Percentiles rank a stretch among this genome's conserved stretches.
Evolutionary conservation across 2,797 vertebrate species (phyloP).

Genomic region (Echeneis naucrates): DNA sequence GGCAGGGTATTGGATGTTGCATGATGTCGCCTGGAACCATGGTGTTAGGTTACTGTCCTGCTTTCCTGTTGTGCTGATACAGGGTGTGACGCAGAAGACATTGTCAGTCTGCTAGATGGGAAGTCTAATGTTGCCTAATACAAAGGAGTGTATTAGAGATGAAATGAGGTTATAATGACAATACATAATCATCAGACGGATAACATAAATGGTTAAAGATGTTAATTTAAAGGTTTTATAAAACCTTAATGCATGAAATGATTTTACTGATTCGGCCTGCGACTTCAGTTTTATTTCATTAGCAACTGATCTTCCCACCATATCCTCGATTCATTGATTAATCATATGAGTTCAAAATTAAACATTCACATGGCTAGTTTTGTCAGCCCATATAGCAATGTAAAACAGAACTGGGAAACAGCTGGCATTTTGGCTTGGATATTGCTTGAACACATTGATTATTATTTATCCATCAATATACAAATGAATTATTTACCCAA

Average conservation of each 20-base stretch:
- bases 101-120: conserved; percentile 51
- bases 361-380: background rate
- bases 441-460: background rate
- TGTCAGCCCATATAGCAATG: background rate
- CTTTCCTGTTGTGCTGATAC: conserved; percentile 64
- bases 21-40: conserved; percentile 47
- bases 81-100: conserved; percentile 57
- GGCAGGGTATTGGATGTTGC: conserved; percentile 65
- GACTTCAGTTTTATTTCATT: background rate
- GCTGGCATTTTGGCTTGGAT: background rate
- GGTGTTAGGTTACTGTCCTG: conserved; percentile 76
- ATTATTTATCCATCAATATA: background rate
- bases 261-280: background rate
- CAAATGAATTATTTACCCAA: background rate
- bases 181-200: no score
- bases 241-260: background rate
- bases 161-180: conserved; percentile 9
- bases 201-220: background rate
- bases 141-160: conserved; percentile 25
- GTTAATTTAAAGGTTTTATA: background rate
- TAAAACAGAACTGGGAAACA: background rate
- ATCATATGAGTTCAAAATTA: background rate
- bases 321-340: background rate
- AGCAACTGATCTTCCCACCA: background rate
- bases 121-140: conserved; percentile 38